phyloP scores from a whole-genome alignment of 2,113 vertebrate species.

The Oplegnathus fasciatus region DNA sequence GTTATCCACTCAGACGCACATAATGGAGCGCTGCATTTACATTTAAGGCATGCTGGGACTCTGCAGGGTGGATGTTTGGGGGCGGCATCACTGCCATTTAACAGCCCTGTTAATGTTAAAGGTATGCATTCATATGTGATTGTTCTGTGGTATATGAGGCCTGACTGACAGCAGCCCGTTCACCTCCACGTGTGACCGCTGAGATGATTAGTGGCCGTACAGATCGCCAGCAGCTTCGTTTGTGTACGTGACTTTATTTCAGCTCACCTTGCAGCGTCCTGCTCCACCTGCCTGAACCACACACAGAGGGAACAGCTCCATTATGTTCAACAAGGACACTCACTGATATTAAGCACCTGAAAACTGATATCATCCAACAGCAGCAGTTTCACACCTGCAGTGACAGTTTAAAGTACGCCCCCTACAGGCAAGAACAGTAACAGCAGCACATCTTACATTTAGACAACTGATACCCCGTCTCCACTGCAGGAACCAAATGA shows the following conservation, averaged over 20 bases:
- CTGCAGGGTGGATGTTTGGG: neutral
- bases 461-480: no score
- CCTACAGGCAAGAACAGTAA: no score
- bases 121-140: neutral
- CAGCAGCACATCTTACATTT: no score
- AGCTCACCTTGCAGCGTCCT: constrained; percentile 41
- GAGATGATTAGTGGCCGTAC: neutral
- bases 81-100: neutral
- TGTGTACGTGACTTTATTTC: constrained; percentile 8
- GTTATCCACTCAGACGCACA: neutral
- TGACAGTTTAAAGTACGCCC: no score
- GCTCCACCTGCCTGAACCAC: constrained; percentile 12
- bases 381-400: neutral
- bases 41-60: neutral
- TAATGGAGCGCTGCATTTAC: neutral
- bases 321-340: constrained; percentile 8
- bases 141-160: neutral
- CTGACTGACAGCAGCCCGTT: neutral
- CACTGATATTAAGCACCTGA: neutral
- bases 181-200: neutral
- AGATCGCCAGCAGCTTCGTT: neutral
- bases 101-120: neutral
- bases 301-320: constrained; percentile 17
- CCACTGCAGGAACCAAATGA: no score
- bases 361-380: neutral